Percentiles rank a stretch among this genome's conserved stretches.
phyloP scores from a whole-genome alignment of 1,140 invertebrate species.

The Planococcus citri region DNA sequence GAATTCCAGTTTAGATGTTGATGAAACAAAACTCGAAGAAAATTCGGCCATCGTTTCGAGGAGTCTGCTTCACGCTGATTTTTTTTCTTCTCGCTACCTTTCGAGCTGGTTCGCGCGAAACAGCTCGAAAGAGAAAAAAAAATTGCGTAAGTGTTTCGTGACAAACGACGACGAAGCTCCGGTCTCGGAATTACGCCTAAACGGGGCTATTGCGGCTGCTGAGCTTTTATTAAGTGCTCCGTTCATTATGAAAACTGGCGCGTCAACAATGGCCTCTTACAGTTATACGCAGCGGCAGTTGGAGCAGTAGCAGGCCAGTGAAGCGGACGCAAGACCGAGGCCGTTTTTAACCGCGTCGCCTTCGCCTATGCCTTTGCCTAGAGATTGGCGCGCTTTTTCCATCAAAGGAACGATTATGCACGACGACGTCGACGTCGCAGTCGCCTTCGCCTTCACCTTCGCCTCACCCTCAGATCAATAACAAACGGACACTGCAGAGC shows the following conservation, averaged over 20 bases:
- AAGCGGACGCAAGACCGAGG: not conserved
- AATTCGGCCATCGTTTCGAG: no score
- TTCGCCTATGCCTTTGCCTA: not conserved
- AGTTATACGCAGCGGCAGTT: not conserved
- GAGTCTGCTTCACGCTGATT: no score
- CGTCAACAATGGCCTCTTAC: conserved; percentile 13
- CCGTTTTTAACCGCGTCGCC: not conserved
- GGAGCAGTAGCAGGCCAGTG: not conserved
- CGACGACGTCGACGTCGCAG: no score
- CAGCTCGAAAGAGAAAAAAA: no score
- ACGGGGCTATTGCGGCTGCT: not conserved
- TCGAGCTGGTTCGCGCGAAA: no score
- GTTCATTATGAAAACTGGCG: conserved; percentile 17
- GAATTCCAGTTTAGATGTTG: no score
- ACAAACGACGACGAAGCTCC: no score
- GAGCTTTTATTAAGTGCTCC: conserved; percentile 3
- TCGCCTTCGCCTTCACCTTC: no score
- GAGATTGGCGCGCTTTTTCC: not conserved
- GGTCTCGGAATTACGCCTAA: no score
- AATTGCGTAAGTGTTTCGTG: no score
- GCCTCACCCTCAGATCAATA: conserved; percentile 10
- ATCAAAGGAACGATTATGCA: conserved; percentile 15
- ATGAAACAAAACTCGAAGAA: no score
- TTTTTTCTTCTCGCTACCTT: no score
- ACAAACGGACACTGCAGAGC: conserved; percentile 11